These are phyloP conservation scores for Pardosa pseudoannulata DNA, from an alignment of 2,888 invertebrate genomes.

Conservation along the genomic window DNA sequence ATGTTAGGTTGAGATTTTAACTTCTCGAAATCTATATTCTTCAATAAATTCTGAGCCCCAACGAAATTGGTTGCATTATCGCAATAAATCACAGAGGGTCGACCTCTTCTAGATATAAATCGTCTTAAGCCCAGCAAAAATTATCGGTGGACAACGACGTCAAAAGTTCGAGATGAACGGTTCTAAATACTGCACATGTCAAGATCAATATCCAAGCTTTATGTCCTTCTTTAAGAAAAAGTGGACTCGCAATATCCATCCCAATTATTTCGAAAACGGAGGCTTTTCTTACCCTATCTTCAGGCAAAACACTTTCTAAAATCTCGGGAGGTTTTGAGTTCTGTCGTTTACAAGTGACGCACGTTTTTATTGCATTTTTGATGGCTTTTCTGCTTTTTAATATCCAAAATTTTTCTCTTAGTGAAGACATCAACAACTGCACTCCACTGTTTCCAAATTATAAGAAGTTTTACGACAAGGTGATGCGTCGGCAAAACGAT, in stretches of 20 bases:
- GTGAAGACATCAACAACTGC: not conserved
- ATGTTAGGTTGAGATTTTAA: too few relatives aligned
- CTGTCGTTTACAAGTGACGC: not conserved
- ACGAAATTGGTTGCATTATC: not conserved
- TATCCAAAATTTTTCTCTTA: constrained; percentile 33
- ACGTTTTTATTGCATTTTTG: too few relatives aligned
- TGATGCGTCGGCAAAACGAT: constrained; percentile 12
- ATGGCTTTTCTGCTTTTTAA: not conserved
- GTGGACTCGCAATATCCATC: not conserved
- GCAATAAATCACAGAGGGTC: not conserved
- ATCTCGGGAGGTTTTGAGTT: not conserved
- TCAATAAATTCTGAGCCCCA: not conserved
- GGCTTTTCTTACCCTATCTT: constrained; percentile 75
- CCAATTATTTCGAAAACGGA: constrained; percentile 53
- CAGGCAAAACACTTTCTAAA: constrained; percentile 74
- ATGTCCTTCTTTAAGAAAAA: not conserved
- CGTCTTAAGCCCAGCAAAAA: not conserved
- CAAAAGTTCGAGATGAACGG: not conserved
- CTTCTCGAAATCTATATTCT: not conserved
- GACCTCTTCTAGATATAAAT: not conserved
- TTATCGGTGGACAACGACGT: too few relatives aligned
- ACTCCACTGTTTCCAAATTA: constrained; percentile 20
- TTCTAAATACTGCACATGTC: not conserved
- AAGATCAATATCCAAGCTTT: not conserved
- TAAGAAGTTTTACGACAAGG: constrained; percentile 2